Percentiles rank a stretch among this genome's conserved stretches.
phyloP scores from a whole-genome alignment of 2,113 vertebrate genomes.

The Mormyrus iriodes region DNA sequence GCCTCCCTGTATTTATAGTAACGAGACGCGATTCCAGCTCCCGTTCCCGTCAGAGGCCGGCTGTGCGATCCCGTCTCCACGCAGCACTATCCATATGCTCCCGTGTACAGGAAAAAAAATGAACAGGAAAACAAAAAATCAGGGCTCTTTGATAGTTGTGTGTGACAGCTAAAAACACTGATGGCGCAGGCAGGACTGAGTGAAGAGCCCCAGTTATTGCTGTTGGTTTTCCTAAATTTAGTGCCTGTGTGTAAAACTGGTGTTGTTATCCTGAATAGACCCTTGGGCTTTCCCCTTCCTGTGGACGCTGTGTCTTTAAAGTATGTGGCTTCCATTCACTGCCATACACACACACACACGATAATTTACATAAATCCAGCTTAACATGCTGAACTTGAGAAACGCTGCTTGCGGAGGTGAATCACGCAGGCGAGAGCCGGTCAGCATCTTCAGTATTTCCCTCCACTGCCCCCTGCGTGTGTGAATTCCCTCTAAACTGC shows the following conservation, averaged over 20 bases:
- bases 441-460: neutral
- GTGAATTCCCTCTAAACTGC: neutral
- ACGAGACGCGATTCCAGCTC: neutral
- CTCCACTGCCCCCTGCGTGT: neutral
- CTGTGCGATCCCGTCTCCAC: neutral
- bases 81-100: constrained; percentile 19
- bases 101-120: neutral
- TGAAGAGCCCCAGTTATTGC: neutral
- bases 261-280: neutral
- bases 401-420: neutral
- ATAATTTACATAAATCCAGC: neutral
- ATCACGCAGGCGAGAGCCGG: neutral
- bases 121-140: neutral
- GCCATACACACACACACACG: neutral
- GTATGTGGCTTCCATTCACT: neutral
- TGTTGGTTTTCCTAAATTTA: neutral
- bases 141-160: neutral
- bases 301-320: neutral
- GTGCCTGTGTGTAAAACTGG: neutral
- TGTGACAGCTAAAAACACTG: neutral
- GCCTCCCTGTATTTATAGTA: constrained; percentile 18
- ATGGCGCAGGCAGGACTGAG: neutral
- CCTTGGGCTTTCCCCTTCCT: neutral
- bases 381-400: neutral
- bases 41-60: neutral